Percentiles rank a stretch among this genome's conserved stretches.
These are phyloP conservation scores for Solenodon paradoxus DNA, from an alignment of 2,113 vertebrate species.

Conservation along the genomic window DNA sequence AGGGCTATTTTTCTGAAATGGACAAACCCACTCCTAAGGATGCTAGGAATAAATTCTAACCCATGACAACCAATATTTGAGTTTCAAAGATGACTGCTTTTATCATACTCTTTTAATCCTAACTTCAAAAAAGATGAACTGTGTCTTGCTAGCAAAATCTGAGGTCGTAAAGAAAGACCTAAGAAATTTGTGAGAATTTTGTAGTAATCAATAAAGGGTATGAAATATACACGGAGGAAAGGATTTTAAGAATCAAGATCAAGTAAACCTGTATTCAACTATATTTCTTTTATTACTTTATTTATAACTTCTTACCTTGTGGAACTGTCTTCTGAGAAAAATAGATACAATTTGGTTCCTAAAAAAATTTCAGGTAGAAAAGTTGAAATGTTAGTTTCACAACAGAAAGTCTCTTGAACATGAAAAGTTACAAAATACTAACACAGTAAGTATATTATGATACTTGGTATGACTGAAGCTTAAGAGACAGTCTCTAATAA, in stretches of 20 bases:
- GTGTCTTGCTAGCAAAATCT: background rate
- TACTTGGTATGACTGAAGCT: background rate
- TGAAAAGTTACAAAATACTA: constrained; percentile 9
- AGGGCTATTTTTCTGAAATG: background rate
- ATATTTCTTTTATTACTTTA: background rate
- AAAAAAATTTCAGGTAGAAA: constrained; percentile 63
- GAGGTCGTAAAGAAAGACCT: background rate
- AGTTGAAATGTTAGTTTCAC: constrained; percentile 53
- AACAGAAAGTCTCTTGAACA: constrained; percentile 40
- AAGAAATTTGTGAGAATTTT: constrained; percentile 2
- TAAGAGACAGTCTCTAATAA: constrained; percentile 12
- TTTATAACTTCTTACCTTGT: constrained; percentile 68
- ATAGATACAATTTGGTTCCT: constrained; percentile 65
- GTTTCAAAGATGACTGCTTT: background rate
- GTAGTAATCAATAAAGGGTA: constrained; percentile 23
- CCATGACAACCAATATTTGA: background rate
- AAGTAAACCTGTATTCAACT: constrained; percentile 20
- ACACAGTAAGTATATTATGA: background rate
- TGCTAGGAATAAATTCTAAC: background rate
- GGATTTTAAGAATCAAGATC: background rate
- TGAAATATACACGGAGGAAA: background rate
- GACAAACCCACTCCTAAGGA: background rate
- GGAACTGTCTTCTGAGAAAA: constrained; percentile 69
- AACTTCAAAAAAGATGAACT: background rate
- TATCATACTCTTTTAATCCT: background rate